phyloP scores from a whole-genome alignment of 2,888 invertebrate genomes.

The Agrotis ipsilon region DNA sequence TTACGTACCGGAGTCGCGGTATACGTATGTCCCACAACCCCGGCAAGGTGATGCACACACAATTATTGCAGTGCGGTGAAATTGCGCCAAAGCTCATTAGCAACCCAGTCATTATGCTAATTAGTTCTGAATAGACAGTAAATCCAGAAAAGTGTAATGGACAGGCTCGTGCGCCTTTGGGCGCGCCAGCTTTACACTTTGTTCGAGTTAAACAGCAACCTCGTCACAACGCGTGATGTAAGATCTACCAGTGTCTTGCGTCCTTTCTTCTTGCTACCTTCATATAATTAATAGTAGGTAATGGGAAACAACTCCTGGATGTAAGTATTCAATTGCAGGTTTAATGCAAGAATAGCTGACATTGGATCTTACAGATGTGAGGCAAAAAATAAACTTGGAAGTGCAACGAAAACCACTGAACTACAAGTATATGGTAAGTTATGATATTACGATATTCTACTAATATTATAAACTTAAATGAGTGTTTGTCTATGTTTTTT shows the following conservation, averaged over 20 bases:
- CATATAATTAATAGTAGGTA: too few species aligned
- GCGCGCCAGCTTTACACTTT: neutral
- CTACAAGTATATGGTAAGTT: conserved; percentile 70
- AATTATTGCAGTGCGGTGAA: too few species aligned
- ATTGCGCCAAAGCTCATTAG: neutral
- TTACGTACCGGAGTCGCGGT: too few species aligned
- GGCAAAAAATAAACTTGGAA: conserved; percentile 69
- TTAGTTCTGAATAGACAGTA: neutral
- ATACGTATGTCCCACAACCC: too few species aligned
- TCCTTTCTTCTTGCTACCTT: neutral
- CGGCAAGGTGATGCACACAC: too few species aligned
- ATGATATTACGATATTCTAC: neutral
- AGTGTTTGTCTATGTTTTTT: too few species aligned
- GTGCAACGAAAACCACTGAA: conserved; percentile 53
- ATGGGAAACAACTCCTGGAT: neutral
- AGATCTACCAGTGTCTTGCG: too few species aligned
- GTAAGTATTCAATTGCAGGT: conserved; percentile 51
- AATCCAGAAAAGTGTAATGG: neutral
- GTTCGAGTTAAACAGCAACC: neutral
- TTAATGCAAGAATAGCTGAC: conserved; percentile 48
- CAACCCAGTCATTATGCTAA: neutral
- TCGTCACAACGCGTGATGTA: too few species aligned
- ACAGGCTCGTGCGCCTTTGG: neutral
- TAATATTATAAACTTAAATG: too few species aligned
- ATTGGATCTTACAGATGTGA: conserved; percentile 71